Evolutionary conservation across 1,140 invertebrate genomes (phyloP).

Genomic region (Drosophila pseudoobscura): DNA sequence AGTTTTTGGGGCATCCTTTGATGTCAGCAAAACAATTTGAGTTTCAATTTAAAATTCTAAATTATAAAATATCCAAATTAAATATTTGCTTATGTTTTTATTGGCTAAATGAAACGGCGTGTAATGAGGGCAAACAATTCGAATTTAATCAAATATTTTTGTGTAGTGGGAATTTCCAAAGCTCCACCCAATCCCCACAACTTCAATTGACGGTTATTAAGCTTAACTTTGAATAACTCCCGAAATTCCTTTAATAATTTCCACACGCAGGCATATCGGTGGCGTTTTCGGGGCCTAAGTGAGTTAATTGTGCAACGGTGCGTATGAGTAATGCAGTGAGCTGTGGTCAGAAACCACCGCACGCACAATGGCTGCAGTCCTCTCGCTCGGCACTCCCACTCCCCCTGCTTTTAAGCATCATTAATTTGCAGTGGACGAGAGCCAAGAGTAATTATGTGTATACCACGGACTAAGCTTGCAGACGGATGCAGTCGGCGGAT

Average conservation of each 20-base stretch:
- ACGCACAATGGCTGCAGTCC: constrained; percentile 10
- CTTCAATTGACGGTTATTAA: background rate
- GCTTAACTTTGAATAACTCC: background rate
- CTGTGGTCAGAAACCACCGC: constrained; percentile 38
- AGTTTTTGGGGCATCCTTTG: constrained; percentile 17
- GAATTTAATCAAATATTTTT: constrained; percentile 24
- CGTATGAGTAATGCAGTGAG: constrained; percentile 72
- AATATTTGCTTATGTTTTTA: constrained; percentile 38
- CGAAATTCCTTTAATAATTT: constrained; percentile 38
- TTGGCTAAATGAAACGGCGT: constrained; percentile 28
- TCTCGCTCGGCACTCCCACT: constrained; percentile 6
- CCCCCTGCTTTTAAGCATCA: constrained; percentile 65
- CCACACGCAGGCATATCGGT: constrained; percentile 20
- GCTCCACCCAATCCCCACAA: background rate
- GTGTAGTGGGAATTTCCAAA: too few species aligned
- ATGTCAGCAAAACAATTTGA: constrained; percentile 59
- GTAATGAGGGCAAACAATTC: constrained; percentile 62
- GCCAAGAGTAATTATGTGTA: constrained; percentile 71
- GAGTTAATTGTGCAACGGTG: constrained; percentile 64
- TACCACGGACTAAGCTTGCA: constrained; percentile 20
- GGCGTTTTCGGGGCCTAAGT: constrained; percentile 32
- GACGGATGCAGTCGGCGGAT: constrained; percentile 21
- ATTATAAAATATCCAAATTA: constrained; percentile 67
- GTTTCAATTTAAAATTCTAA: constrained; percentile 54
- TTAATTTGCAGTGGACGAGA: constrained; percentile 64